Evolutionary conservation across 1,140 invertebrate genomes (phyloP).

Genomic region (Cydia splendana): DNA sequence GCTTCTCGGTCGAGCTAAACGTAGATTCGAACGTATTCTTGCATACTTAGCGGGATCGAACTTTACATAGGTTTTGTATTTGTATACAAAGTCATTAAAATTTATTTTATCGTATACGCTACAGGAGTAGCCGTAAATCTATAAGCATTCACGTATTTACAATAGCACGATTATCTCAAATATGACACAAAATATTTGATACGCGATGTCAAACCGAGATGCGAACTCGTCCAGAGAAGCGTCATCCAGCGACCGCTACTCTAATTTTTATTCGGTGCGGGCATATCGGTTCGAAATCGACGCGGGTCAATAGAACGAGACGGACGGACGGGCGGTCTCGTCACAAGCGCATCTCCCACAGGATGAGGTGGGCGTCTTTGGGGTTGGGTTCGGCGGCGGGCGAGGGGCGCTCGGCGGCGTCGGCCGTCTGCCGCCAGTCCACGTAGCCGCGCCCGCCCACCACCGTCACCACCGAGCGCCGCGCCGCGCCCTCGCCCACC

Average conservation of each 20-base stretch:
- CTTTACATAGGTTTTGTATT: slow-evolving; percentile 20
- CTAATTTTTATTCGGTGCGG: not conserved
- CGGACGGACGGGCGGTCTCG: slow-evolving; percentile 21
- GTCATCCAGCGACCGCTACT: not conserved
- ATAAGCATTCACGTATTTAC: slow-evolving; percentile 19
- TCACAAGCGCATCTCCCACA: slow-evolving; percentile 95
- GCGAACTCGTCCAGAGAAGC: not conserved
- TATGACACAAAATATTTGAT: slow-evolving; percentile 23
- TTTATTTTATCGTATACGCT: slow-evolving; percentile 7
- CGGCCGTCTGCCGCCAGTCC: slow-evolving; percentile 88
- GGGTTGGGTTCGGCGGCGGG: slow-evolving; percentile 74
- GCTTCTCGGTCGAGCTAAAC: slow-evolving; percentile 27
- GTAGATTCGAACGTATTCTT: slow-evolving; percentile 17
- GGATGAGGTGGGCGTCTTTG: slow-evolving; percentile 90
- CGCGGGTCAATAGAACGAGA: slow-evolving; percentile 1
- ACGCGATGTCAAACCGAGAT: slow-evolving; percentile 6
- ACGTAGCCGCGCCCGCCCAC: slow-evolving; percentile 94
- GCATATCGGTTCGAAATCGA: slow-evolving; percentile 2
- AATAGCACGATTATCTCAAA: slow-evolving; percentile 27
- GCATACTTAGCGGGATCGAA: slow-evolving; percentile 24
- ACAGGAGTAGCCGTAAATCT: slow-evolving; percentile 11
- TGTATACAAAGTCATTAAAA: not conserved
- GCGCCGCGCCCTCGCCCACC: slow-evolving; percentile 77
- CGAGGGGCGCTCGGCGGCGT: slow-evolving; percentile 75
- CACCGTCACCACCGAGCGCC: slow-evolving; percentile 90